Evolutionary conservation across 1,140 invertebrate species (phyloP), one percentile per base, ranked within the genome.

Genomic region (Drosophila auraria): DNA sequence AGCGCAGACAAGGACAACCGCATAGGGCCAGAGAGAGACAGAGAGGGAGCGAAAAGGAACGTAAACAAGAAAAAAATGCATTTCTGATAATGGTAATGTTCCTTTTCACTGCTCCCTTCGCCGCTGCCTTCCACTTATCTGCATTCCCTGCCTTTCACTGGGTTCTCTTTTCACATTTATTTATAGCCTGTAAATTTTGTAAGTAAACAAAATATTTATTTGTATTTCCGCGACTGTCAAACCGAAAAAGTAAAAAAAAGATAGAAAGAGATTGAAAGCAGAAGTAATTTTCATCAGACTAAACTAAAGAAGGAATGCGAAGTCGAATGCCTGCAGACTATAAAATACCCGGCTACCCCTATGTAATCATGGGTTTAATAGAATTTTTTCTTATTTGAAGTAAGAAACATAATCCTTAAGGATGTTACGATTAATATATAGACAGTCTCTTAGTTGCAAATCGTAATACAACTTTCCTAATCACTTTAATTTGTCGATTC

Each of bases 181-280:
- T 87, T 87, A 87, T 83, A 70, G 84, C 64, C 58, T 89, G 80
- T 87, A 83, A 78, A 87, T 89, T 89, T 83, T 49, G 57, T 60
- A 56, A 71, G 77, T 83, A 87, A 87, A 80, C 80, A 80, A 50
- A 70, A 45, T 54, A 36, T 63, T 78, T 79, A 72, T 86, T 87
- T 87, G 76, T 76, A 71, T 81, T 81, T 84, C 73, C 78, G 82
- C 72, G 58, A 78, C 57, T 80, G 77, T 70, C 63, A 54, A 11
- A 61, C 36, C 0, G 33, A 42, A 50, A 71, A 60, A 59, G 20
- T 23, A 15, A 5, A 60, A 36, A 54, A 64, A 60, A 73, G 9
- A 33, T 33, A 36, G 33, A 63, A 30, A 44, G 36, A 78, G 68
- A 70, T 74, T 61, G 54, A 72, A 40, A 54, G 65, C 36, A 62